Base-by-base conservation (phyloP, 2,888 invertebrate genomes). In the Caenorhabditis doughertyi region DNA sequence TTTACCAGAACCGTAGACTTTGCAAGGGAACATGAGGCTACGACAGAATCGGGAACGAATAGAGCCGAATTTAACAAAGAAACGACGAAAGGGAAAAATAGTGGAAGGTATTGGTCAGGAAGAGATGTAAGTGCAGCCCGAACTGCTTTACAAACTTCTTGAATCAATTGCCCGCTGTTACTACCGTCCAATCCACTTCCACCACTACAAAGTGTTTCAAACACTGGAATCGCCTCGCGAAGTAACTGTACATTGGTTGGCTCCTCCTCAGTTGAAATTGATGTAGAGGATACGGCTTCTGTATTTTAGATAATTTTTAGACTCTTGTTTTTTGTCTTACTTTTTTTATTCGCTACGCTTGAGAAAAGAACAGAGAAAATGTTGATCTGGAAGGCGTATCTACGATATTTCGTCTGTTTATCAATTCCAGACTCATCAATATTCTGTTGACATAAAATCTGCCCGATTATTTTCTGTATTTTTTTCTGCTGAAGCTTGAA, bases 1-100 rank as follows among this genome's bases (percentile, higher is more conserved):
- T 70, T 47, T 7, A 85, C 85, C 79, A 87, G 32, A 4, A 85
- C 85, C 16, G 81, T 60, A 11, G 84, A 70, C 53, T 86, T 88
- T 7, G 86, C 86, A 21, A 88, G 72, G n/a, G 29, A 44, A 67
- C 79, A 84, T 11, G 86, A 83, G 3, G 84, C 49, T 0, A 39
- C 18, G 2, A 84, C 67, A 13, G 76, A 76, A 32, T 60, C 76
- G 8, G 67, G 49, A 4, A 68, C 60, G 32, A 76, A 76, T n/a
- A 86, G 72, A 35, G 84, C 79, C 9, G 77, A 27, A 16, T 82
- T 79, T 32, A 86, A 56, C 7, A 85, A 62, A 21, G 79, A 72
- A 44, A 72, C 79, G 8, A 85, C 79, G 39, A 82, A 84, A 3
- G 84, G 82, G 65, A 85, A 85, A 35, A 86, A 77, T 13, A 3